Conservation (phyloP, 2,113 vertebrate genomes). For the Orientallactaga bullata region DNA sequence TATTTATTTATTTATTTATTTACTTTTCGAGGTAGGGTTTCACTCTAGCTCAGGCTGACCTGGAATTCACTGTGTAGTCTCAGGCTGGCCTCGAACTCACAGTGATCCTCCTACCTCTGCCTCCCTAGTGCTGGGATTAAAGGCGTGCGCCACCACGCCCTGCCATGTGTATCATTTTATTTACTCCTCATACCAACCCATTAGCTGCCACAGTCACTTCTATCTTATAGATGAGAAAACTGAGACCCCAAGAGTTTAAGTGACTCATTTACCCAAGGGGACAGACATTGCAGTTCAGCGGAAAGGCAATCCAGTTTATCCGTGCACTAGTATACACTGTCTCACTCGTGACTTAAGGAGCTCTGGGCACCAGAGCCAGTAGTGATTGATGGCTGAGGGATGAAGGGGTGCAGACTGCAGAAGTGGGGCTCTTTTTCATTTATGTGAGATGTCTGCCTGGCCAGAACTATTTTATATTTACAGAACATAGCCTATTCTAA, state of each 20-base stretch:
- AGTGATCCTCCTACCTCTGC: too few species aligned
- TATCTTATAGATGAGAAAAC: slow-evolving; percentile 9
- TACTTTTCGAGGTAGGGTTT: too few species aligned
- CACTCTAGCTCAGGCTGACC: too few species aligned
- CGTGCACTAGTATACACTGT: too few species aligned
- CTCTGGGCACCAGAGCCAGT: background rate
- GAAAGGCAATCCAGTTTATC: background rate
- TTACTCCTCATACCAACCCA: background rate
- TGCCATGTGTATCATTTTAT: background rate
- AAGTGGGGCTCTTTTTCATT: slow-evolving; percentile 31
- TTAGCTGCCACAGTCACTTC: background rate
- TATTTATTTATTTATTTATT: background rate
- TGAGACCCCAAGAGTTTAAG: background rate
- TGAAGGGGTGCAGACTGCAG: background rate
- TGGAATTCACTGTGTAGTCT: too few species aligned
- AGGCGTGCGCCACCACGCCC: too few species aligned
- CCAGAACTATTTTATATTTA: background rate
- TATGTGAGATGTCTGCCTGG: background rate
- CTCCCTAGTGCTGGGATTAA: too few species aligned
- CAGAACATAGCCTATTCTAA: background rate
- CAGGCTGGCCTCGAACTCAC: too few species aligned
- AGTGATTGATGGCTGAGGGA: background rate
- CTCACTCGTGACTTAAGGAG: background rate
- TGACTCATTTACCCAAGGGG: background rate
- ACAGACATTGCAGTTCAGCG: background rate